Conservation (phyloP, 2,113 vertebrate genomes). For the Pygoscelis antarcticus region DNA sequence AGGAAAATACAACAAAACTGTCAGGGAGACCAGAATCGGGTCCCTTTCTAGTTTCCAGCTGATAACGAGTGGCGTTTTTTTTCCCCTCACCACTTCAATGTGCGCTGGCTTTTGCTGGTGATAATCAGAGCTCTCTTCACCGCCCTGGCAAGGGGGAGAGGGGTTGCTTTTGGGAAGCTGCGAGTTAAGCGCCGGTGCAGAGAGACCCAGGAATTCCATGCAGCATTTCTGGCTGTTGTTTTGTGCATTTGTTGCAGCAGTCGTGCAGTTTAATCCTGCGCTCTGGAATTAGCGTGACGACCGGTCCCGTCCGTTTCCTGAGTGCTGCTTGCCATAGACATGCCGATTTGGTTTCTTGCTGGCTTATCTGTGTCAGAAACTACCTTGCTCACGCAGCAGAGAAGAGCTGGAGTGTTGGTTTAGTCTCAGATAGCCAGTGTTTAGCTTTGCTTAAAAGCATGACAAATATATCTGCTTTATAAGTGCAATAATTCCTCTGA, state of each 20-base stretch:
- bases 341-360: neutral
- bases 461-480: neutral
- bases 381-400: neutral
- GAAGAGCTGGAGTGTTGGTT: neutral
- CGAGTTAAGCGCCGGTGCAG: rapidly evolving
- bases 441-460: neutral
- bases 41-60: neutral
- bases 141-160: neutral
- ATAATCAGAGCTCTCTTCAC: neutral
- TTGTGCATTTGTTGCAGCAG: neutral
- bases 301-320: rapidly evolving
- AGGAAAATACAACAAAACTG: neutral
- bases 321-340: rapidly evolving
- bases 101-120: neutral
- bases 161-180: neutral
- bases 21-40: neutral
- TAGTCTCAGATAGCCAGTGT: neutral
- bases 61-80: neutral
- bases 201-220: neutral
- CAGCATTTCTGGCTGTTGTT: neutral
- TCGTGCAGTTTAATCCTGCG: rapidly evolving
- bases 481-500: neutral
- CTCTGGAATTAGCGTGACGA: rapidly evolving
- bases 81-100: rapidly evolving
- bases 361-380: neutral